These are phyloP conservation scores for Philopedon plagiatum DNA, from an alignment of 2,888 invertebrate species.

Conservation along the genomic window DNA sequence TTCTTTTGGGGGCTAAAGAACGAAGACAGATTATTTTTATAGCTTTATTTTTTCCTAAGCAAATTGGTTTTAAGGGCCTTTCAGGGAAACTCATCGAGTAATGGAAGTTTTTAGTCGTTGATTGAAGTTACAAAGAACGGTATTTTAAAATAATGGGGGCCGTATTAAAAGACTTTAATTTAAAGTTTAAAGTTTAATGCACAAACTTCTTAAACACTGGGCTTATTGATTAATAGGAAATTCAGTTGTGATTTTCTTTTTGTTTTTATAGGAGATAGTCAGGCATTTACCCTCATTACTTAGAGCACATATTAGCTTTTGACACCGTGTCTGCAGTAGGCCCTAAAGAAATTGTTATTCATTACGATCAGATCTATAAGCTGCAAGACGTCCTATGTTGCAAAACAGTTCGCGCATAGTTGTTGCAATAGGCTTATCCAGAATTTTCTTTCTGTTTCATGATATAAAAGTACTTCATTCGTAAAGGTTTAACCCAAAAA, in stretches of 20 bases:
- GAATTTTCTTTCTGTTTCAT: too few species aligned
- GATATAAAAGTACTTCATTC: too few species aligned
- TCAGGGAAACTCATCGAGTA: conserved; percentile 35
- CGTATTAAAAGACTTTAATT: conserved; percentile 39
- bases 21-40: conserved; percentile 38
- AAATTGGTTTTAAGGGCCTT: conserved; percentile 33
- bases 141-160: conserved; percentile 38
- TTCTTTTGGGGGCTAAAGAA: conserved; percentile 12
- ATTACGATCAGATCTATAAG: too few species aligned
- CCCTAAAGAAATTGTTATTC: too few species aligned
- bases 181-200: conserved; percentile 20
- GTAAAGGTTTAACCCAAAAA: too few species aligned
- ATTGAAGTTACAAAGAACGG: conserved; percentile 21
- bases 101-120: conserved; percentile 37
- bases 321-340: too few species aligned
- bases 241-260: not conserved
- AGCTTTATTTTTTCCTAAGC: conserved; percentile 21
- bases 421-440: too few species aligned
- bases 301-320: too few species aligned
- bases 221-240: not conserved
- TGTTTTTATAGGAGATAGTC: too few species aligned
- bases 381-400: too few species aligned
- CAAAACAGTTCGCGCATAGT: too few species aligned
- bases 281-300: too few species aligned
- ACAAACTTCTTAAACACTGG: not conserved